phyloP scores from a whole-genome alignment of 2,888 invertebrate genomes.

The Apodemia zela region DNA sequence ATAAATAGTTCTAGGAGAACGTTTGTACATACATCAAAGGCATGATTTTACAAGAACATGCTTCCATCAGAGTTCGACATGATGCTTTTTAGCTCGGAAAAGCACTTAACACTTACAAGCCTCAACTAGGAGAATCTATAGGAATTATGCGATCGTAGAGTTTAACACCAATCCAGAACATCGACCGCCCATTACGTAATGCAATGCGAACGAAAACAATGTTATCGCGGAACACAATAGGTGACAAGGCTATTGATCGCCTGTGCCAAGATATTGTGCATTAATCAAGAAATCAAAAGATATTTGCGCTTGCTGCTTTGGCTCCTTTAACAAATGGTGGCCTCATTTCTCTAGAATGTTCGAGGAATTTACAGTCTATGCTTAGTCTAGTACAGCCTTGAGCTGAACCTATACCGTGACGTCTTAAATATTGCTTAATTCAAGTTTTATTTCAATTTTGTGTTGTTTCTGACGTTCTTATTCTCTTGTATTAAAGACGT shows the following conservation, averaged over 20 bases:
- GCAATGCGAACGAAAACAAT: constrained; percentile 23
- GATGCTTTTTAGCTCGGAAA: background rate
- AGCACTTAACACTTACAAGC: background rate
- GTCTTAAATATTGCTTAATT: background rate
- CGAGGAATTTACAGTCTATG: background rate
- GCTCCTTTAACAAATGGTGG: constrained; percentile 9
- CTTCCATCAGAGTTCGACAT: background rate
- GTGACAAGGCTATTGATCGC: constrained; percentile 24
- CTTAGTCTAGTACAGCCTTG: background rate
- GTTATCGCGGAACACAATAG: constrained; percentile 28
- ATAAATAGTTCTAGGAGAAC: background rate
- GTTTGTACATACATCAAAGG: background rate
- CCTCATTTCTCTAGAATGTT: constrained; percentile 10
- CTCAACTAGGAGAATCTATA: background rate
- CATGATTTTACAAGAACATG: constrained; percentile 1
- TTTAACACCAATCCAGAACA: constrained; percentile 6
- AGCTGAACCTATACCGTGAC: background rate
- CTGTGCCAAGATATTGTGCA: constrained; percentile 14
- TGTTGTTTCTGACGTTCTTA: too few species aligned
- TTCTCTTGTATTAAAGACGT: too few species aligned
- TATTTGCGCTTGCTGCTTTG: constrained; percentile 7
- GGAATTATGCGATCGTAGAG: constrained; percentile 5
- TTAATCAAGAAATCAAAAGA: constrained; percentile 16
- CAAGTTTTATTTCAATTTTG: too few species aligned
- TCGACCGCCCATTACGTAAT: constrained; percentile 10